Evolutionary conservation across 92 coral and sea anemone genomes (phyloP), one percentile per base, ranked within the genome.

Genomic region (Scolanthus callimorphus): DNA sequence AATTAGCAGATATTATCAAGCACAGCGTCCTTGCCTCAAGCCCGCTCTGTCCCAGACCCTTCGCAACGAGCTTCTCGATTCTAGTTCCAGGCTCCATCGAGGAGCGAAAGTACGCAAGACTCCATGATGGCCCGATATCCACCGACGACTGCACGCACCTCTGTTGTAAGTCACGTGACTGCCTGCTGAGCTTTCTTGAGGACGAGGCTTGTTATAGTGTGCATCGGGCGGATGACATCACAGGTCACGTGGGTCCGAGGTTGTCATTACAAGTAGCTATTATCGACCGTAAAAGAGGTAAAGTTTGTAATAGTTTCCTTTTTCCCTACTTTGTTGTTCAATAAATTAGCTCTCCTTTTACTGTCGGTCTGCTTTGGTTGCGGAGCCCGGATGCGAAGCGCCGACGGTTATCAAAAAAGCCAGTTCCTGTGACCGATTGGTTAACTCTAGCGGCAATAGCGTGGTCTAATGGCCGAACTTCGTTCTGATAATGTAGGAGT

Each of bases 231-330:
- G 54, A 28, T 17, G 59, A 49, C 34, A 55, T 28, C 46, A 23
- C 51, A 38, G 55, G 25, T 2, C 23, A 4, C 3, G 15, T 13
- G 37, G 45, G 21, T 25, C 57, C 55, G 17, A 63, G 51, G 56
- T 23, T 76, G 39, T 69, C 60, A 27, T 46, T 82, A 39, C 68
- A 70, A n/a, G 44, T 82, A 51, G 89, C 89, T 22, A 63, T 82
- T 20, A 69, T 82, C 61, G 89, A 82, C 44, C 77, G 89, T 55
- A 82, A 82, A 9, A 77, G 57, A 70, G 89, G 89, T 82, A 38
- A n/a, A n/a, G n/a, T n/a, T n/a, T n/a, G n/a, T n/a, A n/a, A n/a
- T n/a, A n/a, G n/a, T n/a, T n/a, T n/a, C n/a, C n/a, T n/a, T n/a
- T n/a, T n/a, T n/a, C n/a, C n/a, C n/a, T n/a, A n/a, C n/a, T n/a